Evolutionary conservation across 2,888 invertebrate genomes (phyloP), one percentile per base, ranked within the genome.

Genomic region (Parnassius smintheus): DNA sequence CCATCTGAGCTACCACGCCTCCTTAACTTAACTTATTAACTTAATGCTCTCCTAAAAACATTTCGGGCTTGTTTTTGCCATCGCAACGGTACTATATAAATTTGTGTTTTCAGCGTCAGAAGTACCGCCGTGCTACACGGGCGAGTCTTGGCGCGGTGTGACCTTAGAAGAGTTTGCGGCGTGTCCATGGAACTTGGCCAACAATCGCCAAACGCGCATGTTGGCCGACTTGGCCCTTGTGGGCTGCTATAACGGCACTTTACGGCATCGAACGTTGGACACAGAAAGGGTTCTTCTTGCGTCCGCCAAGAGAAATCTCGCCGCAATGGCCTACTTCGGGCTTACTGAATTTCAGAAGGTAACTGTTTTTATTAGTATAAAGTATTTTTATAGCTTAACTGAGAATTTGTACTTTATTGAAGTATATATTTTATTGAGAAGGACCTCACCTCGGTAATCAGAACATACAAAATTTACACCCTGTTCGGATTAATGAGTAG

Each of bases 141-240:
- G 96, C 25, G 94, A 95, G 68, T 95, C 96, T 65, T 98, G 98
- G 98, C 94, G 95, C 63, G 97, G 96, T 65, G 99, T 99, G 4
- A 94, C 96, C 11, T 91, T 99, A 53, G 96, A 96, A 66, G 96
- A 98, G 86, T 99, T 99, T 89, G 95, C 98, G 75, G 92, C 93
- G 44, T 99, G 99, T 82, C 95, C 96, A 7, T 95, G 96, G 85
- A 99, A 99, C 93, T 93, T 99, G 80, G 99, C 99, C 22, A 96
- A 95, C 78, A 99, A 99, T 89, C 93, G 99, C 66, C 99, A 99
- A 91, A 99, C 99, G 2, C 93, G 99, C 72, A 99, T 99, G 99
- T 86, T 99, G 76, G 97, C 99, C 13, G 98, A 99, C 92, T 93
- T 99, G 70, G 96, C 97, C 64, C 93, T 98, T 57, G 96, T 99